Evolutionary conservation across 2,888 invertebrate genomes (phyloP), one percentile per base, ranked within the genome.

Genomic region (Tryphoninae sp.): DNA sequence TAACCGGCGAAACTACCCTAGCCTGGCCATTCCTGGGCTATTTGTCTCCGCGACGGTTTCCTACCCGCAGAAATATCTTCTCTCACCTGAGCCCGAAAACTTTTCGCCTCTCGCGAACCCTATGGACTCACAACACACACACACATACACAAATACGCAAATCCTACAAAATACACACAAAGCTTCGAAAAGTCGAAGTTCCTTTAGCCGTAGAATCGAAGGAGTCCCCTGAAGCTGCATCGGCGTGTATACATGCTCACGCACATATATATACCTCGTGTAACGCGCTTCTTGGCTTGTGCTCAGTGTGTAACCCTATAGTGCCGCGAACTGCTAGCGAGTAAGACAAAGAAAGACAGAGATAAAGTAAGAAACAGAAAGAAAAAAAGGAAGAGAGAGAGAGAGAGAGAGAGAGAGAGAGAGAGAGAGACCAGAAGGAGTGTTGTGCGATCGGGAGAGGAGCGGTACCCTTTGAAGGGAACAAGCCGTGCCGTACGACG

Each of bases 401-500:
- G 58, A 42, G 42, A 58, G 71, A 62, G 64, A 62, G 49, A 72
- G 61, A 68, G 69, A 53, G 49, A 61, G 45, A 53, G 61, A 64
- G 68, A 64, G 74, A 65, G 58, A 61, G 22, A 64, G 71, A 78
- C 42, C 51, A 59, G 62, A 55, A 75, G 77, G 73, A 45, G 77
- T 64, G 74, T 55, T 16, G 81, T 74, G 78, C 78, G 81, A 81
- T 83, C 67, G 78, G 33, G 61, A 68, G 71, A 75, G 78, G 89
- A 71, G 88, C 91, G 91, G 91, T 88, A 74, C 87, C 90, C 88
- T 91, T 91, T 91, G 91, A 89, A 89, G 87, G 55, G 53, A 45
- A 55, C 53, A 68, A 33, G 53, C 68, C 62, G 55, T 77, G 77
- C 77, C 55, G 69, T 77, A 77, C 69, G 77, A 71, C 42, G 68